Percentiles rank a stretch among this genome's conserved stretches.
phyloP scores from a whole-genome alignment of 1,140 invertebrate genomes.

The Centruroides sculpturatus region DNA sequence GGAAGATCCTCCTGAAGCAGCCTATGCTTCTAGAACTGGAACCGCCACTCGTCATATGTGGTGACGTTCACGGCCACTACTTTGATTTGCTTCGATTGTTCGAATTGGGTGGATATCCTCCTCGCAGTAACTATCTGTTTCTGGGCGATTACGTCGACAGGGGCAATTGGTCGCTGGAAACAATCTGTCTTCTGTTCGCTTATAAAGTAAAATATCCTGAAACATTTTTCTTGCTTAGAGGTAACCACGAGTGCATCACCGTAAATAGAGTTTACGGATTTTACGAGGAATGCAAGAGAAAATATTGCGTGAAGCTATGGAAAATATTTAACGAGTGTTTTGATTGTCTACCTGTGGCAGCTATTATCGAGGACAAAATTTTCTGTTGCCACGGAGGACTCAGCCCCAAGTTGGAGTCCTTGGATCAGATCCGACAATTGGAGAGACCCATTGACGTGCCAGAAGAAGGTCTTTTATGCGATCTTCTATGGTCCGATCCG shows the following conservation, averaged over 20 bases:
- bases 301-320: constrained; percentile 99
- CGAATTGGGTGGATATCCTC: too few relatives aligned
- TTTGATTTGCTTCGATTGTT: too few relatives aligned
- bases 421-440: constrained; percentile 95
- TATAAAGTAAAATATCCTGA: too few relatives aligned
- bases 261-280: constrained; percentile 99
- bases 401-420: constrained; percentile 94
- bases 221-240: constrained; percentile 95
- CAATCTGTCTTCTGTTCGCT: too few relatives aligned
- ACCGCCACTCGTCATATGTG: too few relatives aligned
- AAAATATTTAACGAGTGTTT: constrained; percentile 97
- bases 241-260: constrained; percentile 98
- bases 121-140: too few relatives aligned
- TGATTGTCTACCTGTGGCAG: constrained; percentile 95
- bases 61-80: too few relatives aligned
- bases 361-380: constrained; percentile 69
- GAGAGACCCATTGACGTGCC: constrained; percentile 94
- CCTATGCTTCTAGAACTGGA: too few relatives aligned
- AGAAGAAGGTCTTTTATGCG: constrained; percentile 70
- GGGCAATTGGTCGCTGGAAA: too few relatives aligned
- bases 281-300: constrained; percentile 96
- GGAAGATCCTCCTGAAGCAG: too few relatives aligned
- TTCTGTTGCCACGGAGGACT: constrained; percentile 98
- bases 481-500: constrained; percentile 77
- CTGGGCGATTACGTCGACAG: too few relatives aligned